Evolutionary conservation across 2,888 invertebrate genomes (phyloP).

Genomic region (Caenorhabditis sulstoni): DNA sequence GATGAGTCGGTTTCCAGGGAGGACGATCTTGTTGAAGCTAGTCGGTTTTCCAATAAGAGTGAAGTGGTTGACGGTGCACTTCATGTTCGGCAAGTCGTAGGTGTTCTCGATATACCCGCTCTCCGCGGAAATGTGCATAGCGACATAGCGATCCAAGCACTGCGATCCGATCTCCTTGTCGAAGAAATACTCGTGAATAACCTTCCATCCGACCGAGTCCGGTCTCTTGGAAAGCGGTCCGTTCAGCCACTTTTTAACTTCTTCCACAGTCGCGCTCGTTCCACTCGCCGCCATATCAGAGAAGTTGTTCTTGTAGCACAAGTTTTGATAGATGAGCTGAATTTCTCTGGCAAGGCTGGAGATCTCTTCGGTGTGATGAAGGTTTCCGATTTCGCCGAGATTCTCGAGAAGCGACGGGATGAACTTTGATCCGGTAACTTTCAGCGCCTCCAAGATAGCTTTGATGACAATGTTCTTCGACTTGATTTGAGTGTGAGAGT

Average conservation of each 20-base stretch:
- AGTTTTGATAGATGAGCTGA: conserved; percentile 55
- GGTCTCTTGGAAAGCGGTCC: conserved; percentile 28
- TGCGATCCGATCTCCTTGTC: conserved; percentile 61
- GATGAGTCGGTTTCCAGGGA: conserved; percentile 42
- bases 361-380: conserved; percentile 70
- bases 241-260: conserved; percentile 49
- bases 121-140: conserved; percentile 63
- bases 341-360: conserved; percentile 65
- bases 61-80: conserved; percentile 48
- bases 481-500: conserved; percentile 78
- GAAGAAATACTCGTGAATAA: conserved; percentile 79
- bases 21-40: conserved; percentile 55
- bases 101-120: conserved; percentile 62
- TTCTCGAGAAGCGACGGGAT: conserved; percentile 65
- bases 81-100: conserved; percentile 51
- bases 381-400: conserved; percentile 71
- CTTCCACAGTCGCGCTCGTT: conserved; percentile 22
- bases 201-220: conserved; percentile 61
- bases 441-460: conserved; percentile 63
- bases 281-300: conserved; percentile 35
- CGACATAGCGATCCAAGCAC: conserved; percentile 49
- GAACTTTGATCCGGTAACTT: conserved; percentile 45
- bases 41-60: conserved; percentile 28
- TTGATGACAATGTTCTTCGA: conserved; percentile 69
- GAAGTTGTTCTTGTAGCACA: conserved; percentile 58